Evolutionary conservation across 2,888 invertebrate species (phyloP).

Genomic region (Athalia rosae): DNA sequence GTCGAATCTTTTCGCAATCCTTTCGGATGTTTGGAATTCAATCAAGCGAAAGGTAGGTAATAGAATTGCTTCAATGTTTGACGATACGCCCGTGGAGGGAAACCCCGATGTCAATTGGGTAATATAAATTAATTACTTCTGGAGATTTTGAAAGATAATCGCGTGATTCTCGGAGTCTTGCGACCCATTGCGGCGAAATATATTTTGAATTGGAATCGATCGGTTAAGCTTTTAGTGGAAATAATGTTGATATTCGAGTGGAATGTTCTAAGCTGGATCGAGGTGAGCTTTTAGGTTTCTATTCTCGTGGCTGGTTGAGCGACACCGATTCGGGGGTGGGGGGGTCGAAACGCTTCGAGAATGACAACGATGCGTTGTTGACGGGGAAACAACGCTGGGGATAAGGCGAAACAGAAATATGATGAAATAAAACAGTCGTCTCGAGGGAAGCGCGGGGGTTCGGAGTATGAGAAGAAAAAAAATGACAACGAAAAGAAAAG

Average conservation of each 20-base stretch:
- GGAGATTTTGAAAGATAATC: neutral
- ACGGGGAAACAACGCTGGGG: conserved; percentile 35
- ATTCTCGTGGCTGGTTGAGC: neutral
- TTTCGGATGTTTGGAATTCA: too few species aligned
- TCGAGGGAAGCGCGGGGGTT: conserved; percentile 5
- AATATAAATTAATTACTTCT: too few species aligned
- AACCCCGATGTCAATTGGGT: too few species aligned
- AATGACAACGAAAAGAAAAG: neutral
- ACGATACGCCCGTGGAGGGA: too few species aligned
- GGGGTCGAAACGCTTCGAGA: conserved; percentile 5
- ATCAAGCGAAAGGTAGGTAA: too few species aligned
- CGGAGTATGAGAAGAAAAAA: neutral
- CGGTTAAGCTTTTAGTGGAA: neutral
- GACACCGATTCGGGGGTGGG: neutral
- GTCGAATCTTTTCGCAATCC: neutral
- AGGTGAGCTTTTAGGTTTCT: conserved; percentile 19
- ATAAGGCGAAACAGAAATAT: conserved; percentile 37
- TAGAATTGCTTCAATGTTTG: too few species aligned
- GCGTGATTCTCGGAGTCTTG: neutral
- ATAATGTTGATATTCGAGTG: conserved; percentile 10
- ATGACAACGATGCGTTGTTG: conserved; percentile 42
- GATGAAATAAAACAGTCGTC: conserved; percentile 38
- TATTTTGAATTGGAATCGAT: neutral
- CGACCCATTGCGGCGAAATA: neutral
- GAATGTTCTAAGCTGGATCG: conserved; percentile 11